Percentiles rank a stretch among this genome's conserved stretches.
phyloP scores from a whole-genome alignment of 2,113 vertebrate species.

The Anas platyrhynchos region DNA sequence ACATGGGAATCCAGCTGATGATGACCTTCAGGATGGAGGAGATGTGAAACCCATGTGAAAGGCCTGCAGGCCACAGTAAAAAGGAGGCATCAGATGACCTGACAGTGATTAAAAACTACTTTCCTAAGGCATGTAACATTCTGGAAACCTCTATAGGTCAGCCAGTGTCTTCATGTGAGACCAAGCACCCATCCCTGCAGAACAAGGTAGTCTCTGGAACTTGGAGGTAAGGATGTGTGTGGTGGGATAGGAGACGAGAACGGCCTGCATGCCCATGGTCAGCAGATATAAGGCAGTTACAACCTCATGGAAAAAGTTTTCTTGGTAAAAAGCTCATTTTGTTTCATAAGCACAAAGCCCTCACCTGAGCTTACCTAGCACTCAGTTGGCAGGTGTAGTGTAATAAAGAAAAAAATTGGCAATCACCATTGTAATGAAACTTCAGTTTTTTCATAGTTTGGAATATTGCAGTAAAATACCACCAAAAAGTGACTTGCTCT shows the following conservation, averaged over 20 bases:
- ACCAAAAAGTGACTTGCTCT: neutral
- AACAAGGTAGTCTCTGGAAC: neutral
- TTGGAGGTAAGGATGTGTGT: neutral
- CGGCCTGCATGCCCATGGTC: fast-evolving
- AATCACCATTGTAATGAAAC: neutral
- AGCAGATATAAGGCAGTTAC: neutral
- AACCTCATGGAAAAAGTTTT: neutral
- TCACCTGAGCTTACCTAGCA: neutral
- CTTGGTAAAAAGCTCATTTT: neutral
- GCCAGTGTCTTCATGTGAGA: neutral
- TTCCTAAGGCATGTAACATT: neutral
- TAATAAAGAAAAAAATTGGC: neutral
- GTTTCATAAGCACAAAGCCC: neutral
- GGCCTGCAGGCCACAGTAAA: neutral
- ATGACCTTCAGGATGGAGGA: neutral
- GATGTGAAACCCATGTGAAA: neutral
- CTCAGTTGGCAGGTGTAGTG: neutral
- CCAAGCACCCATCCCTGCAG: neutral
- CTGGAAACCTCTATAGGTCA: neutral
- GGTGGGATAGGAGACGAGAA: neutral
- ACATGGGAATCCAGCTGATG: neutral
- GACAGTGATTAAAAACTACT: neutral
- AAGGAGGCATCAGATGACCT: neutral
- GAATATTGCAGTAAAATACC: slow-evolving; percentile 21
- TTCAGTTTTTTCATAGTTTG: neutral